Percentiles rank a stretch among this genome's conserved stretches.
phyloP scores from a whole-genome alignment of 2,113 vertebrate genomes.

The Cololabis saira region DNA sequence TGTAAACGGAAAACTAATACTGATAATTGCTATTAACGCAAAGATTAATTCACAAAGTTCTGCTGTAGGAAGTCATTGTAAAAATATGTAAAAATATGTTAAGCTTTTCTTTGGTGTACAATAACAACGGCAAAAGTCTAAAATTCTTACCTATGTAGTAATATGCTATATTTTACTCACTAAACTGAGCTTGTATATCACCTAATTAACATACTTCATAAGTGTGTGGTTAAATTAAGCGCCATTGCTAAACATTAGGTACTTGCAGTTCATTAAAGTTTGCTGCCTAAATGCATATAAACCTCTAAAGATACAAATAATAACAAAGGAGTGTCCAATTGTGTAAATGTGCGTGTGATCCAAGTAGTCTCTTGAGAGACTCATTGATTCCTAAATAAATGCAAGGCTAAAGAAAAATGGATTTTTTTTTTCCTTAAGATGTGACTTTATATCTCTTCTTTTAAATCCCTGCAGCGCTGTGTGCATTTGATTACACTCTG shows the following conservation, averaged over 20 bases:
- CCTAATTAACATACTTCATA: constrained; percentile 57
- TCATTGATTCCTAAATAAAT: constrained; percentile 84
- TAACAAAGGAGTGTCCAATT: constrained; percentile 59
- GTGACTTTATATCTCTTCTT: constrained; percentile 79
- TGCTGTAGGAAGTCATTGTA: constrained; percentile 1
- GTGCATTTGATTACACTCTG: constrained; percentile 82
- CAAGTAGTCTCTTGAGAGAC: constrained; percentile 70
- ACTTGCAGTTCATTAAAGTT: constrained; percentile 62
- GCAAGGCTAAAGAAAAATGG: constrained; percentile 78
- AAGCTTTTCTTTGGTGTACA: too few relatives aligned
- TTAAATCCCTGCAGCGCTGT: constrained; percentile 78
- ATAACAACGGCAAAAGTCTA: too few relatives aligned
- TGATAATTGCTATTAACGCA: background rate
- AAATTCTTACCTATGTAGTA: background rate
- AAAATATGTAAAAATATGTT: too few relatives aligned
- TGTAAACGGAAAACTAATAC: constrained; percentile 40
- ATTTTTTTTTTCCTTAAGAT: constrained; percentile 75
- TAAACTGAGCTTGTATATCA: constrained; percentile 56
- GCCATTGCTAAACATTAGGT: constrained; percentile 57
- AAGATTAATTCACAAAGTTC: constrained; percentile 33
- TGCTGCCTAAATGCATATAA: constrained; percentile 69
- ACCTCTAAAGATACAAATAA: constrained; percentile 70
- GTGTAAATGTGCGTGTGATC: constrained; percentile 38
- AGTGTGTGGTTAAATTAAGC: constrained; percentile 35
- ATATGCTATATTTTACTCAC: constrained; percentile 16